Conservation (phyloP, 53 echinoderm and acorn worm species). For the Paelopatides confundens region DNA sequence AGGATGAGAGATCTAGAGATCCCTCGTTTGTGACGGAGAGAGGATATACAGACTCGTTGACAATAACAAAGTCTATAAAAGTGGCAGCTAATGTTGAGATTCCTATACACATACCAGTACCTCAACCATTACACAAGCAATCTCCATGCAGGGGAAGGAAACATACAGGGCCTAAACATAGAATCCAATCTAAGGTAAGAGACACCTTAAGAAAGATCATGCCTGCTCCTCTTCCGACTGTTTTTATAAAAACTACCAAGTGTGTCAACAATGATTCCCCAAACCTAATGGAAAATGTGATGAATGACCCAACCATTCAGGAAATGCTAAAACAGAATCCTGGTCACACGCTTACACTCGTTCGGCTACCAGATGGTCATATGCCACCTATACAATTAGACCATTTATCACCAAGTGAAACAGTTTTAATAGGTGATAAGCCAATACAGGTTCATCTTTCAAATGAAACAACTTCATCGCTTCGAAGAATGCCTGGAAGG, state of each 20-base stretch:
- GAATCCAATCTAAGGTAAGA: constrained; percentile 1
- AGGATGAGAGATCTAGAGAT: neutral
- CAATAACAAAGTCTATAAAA: constrained; percentile 34
- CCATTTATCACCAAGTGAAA: neutral
- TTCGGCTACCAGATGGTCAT: constrained; percentile 19
- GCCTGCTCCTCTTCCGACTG: constrained; percentile 6
- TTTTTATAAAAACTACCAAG: constrained; percentile 3
- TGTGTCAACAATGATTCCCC: neutral
- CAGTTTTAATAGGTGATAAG: neutral
- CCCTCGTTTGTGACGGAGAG: neutral
- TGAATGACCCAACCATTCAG: constrained; percentile 31
- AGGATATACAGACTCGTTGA: neutral
- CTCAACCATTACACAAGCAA: neutral
- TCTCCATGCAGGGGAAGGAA: neutral
- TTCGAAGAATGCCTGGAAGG: neutral
- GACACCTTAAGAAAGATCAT: constrained; percentile 17
- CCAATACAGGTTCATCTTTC: neutral
- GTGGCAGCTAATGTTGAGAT: constrained; percentile 36
- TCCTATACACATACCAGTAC: constrained; percentile 26
- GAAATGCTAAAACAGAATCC: constrained; percentile 46
- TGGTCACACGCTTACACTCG: constrained; percentile 30
- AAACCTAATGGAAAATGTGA: constrained; percentile 8
- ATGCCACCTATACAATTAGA: constrained; percentile 16
- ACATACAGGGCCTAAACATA: neutral
- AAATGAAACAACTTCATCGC: neutral